These are phyloP conservation scores for Anseranas semipalmata DNA, from an alignment of 2,113 vertebrate genomes.

Conservation along the genomic window DNA sequence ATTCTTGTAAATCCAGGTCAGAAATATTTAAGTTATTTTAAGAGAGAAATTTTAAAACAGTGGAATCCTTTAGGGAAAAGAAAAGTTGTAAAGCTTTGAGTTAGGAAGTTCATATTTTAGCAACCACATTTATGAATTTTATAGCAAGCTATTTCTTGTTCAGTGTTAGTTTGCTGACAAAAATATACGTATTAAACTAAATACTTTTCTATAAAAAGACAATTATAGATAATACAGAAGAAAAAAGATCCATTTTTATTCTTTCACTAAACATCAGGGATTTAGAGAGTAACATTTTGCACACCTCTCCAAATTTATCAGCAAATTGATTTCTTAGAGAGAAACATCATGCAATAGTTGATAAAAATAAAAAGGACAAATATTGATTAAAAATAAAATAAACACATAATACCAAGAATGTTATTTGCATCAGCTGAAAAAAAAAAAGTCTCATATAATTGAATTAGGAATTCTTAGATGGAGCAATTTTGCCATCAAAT, in stretches of 20 bases:
- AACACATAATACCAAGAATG: background rate
- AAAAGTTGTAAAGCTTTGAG: background rate
- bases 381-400: background rate
- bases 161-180: background rate
- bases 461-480: background rate
- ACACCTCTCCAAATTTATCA: background rate
- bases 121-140: background rate
- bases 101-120: background rate
- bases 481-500: background rate
- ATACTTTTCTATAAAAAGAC: background rate
- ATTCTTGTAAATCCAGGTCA: background rate
- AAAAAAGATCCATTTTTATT: background rate
- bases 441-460: background rate
- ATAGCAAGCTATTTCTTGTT: background rate
- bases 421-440: background rate
- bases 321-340: background rate
- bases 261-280: background rate
- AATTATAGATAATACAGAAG: background rate
- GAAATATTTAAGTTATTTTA: background rate
- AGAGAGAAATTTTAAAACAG: background rate
- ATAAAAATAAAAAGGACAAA: background rate
- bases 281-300: background rate
- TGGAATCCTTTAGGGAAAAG: background rate
- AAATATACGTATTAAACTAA: background rate
- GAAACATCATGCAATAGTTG: background rate